Conservation (phyloP, 2,113 vertebrate genomes). For the Corapipo altera region DNA sequence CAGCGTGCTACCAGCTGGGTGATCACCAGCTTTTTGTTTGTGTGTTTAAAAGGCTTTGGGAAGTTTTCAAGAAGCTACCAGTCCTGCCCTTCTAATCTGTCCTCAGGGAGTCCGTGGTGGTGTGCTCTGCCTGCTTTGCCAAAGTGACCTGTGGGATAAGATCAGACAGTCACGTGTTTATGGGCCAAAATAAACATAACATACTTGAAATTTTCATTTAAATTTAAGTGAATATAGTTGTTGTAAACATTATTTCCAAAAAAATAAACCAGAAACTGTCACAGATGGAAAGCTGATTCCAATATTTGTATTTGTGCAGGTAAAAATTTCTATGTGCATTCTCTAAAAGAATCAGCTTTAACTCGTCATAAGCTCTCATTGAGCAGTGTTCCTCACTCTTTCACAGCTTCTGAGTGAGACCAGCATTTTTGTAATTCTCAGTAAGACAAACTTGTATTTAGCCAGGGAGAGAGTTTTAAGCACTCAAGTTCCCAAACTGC, state of each 20-base stretch:
- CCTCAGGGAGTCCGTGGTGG: background rate
- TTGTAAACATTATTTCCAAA: background rate
- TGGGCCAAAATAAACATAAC: background rate
- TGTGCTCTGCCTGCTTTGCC: too few species aligned
- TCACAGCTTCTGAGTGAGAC: background rate
- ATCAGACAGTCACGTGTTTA: background rate
- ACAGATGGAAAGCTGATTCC: background rate
- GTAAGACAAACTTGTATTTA: background rate
- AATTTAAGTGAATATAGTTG: background rate
- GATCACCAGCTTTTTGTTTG: background rate
- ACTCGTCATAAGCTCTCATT: background rate
- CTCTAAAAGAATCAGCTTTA: background rate
- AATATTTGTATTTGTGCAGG: background rate
- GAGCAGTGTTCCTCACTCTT: background rate
- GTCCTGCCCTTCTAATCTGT: background rate
- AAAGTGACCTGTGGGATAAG: rapidly evolving
- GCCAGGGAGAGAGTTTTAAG: background rate
- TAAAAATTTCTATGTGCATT: background rate
- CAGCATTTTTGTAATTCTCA: background rate
- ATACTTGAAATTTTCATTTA: background rate
- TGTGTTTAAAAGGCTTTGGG: background rate
- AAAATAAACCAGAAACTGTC: background rate
- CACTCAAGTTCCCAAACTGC: background rate
- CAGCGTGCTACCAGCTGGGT: background rate
- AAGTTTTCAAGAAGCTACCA: background rate